Percentiles rank a stretch among this genome's conserved stretches.
These are phyloP conservation scores for Thalpophila matura DNA, from an alignment of 2,888 invertebrate genomes.

Conservation along the genomic window DNA sequence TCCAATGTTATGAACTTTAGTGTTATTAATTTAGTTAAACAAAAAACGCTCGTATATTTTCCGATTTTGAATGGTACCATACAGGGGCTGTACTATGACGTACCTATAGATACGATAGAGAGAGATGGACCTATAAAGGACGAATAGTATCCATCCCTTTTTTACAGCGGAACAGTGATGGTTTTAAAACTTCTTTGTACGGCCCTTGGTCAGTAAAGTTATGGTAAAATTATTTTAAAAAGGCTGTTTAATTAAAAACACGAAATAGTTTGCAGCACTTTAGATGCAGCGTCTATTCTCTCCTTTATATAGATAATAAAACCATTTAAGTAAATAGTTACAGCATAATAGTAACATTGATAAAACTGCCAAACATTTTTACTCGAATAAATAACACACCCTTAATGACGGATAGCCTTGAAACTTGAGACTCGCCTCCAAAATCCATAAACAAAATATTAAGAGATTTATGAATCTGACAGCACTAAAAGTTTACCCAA, in stretches of 20 bases:
- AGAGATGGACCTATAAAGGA: too few species aligned
- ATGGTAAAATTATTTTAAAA: too few species aligned
- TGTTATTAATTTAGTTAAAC: constrained; percentile 22
- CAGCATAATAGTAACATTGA: not conserved
- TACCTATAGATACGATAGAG: too few species aligned
- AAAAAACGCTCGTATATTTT: constrained; percentile 8
- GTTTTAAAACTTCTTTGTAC: too few species aligned
- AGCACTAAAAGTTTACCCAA: constrained; percentile 43
- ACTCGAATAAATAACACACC: not conserved
- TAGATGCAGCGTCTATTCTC: not conserved
- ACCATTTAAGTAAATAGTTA: too few species aligned
- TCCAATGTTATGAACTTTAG: constrained; percentile 27
- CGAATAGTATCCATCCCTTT: too few species aligned
- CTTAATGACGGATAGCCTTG: not conserved
- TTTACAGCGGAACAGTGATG: too few species aligned
- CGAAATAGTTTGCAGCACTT: not conserved
- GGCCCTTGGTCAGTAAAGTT: too few species aligned
- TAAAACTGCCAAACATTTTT: not conserved
- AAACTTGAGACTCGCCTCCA: not conserved
- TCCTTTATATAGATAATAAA: too few species aligned
- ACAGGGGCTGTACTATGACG: too few species aligned
- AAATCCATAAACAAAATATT: constrained; percentile 31
- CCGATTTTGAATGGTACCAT: not conserved
- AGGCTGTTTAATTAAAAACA: too few species aligned
- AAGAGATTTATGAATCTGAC: constrained; percentile 25